phyloP scores from a whole-genome alignment of 2,113 vertebrate species.

The Dasyurus viverrinus region DNA sequence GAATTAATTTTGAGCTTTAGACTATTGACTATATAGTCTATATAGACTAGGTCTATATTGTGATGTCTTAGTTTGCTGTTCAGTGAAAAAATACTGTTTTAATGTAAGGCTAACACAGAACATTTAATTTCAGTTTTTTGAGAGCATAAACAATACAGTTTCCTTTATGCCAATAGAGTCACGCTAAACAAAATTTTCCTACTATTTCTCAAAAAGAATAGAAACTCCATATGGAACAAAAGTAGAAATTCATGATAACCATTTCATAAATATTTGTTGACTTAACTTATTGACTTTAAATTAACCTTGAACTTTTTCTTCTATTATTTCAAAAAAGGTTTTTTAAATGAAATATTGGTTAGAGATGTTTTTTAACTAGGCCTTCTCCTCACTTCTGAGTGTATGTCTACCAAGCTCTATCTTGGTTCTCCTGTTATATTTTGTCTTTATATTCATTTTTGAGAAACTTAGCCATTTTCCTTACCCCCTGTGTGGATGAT shows the following conservation, averaged over 20 bases:
- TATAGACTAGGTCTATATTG: neutral
- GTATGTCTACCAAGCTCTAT: neutral
- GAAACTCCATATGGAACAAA: conserved; percentile 53
- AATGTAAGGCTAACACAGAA: neutral
- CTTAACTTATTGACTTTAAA: conserved; percentile 48
- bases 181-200: conserved; percentile 50
- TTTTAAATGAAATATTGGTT: neutral
- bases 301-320: conserved; percentile 42
- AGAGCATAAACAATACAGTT: conserved; percentile 39
- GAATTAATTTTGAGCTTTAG: conserved; percentile 18
- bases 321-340: neutral
- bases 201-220: conserved; percentile 56
- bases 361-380: neutral
- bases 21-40: too few species aligned
- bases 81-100: conserved; percentile 61
- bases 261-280: conserved; percentile 46
- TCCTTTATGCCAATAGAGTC: conserved; percentile 57
- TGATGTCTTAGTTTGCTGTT: conserved; percentile 6
- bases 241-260: conserved; percentile 28
- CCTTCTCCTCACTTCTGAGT: neutral
- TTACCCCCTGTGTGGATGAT: neutral
- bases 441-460: neutral
- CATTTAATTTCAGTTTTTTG: conserved; percentile 51
- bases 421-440: neutral
- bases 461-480: neutral